Base-by-base conservation (phyloP, 2,797 vertebrate species). In the Alfaro cultratus region DNA sequence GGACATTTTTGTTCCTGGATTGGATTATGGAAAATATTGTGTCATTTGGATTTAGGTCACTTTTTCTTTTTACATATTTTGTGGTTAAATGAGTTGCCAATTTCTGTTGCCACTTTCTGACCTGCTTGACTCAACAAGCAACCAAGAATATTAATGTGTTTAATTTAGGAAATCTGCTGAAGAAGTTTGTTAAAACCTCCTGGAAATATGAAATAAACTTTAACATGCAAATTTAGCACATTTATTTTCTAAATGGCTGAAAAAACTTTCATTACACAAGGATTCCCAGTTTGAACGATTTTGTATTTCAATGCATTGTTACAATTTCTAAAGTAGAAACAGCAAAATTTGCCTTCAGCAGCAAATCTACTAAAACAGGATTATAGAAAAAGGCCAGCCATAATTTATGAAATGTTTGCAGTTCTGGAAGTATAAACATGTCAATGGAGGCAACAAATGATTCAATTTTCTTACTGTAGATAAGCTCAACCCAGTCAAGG, bases 401-500 rank as follows among this genome's bases (percentile, higher is more conserved):
- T 43, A 75, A n/a, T 45, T 57, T 43, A 78, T 74, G 67, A 0
- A 77, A 64, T 76, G 51, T 71, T 41, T 49, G 51, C 39, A 43
- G 47, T 23, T 26, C 49, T 75, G 71, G 34, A 47, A 46, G 67
- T 74, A 71, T 9, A 55, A 81, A 51, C 49, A 29, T 78, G 77
- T 75, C 70, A 75, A 29, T 70, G 0, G 12, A 60, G 75, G 60
- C 77, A 77, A 80, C 64, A 79, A 78, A 86, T 70, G 5, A 77
- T 75, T 36, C 41, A 18, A 73, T 76, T 62, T 46, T 80, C 31
- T 73, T 0, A 36, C 55, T 85, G 34, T 57, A 73, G 57, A 79
- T 79, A 78, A 82, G 80, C 73, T 78, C 64, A 45, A 60, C 46
- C 74, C 75, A 81, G 79, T 84, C 86, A 91, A 87, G 85, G 84